Evolutionary conservation across 2,113 vertebrate genomes (phyloP).

Genomic region (Dasyornis broadbenti): DNA sequence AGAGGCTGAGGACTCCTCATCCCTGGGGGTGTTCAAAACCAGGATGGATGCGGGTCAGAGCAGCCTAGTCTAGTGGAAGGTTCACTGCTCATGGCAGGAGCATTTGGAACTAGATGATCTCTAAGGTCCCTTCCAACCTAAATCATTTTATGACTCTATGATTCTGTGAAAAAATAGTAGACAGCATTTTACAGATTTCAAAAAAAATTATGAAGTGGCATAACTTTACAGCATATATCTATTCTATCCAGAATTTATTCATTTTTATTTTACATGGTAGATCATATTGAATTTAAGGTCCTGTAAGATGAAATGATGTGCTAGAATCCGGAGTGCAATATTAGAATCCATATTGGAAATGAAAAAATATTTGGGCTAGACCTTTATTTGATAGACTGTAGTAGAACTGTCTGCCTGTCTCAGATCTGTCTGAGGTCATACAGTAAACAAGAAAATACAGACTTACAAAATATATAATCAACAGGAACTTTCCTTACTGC

Average conservation of each 20-base stretch:
- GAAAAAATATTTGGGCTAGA: not conserved
- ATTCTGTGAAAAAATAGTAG: not conserved
- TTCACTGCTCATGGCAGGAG: not conserved
- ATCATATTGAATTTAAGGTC: not conserved
- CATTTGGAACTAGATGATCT: not conserved
- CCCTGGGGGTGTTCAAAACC: not conserved
- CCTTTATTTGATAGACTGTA: not conserved
- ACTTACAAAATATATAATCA: not conserved
- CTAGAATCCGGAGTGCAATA: not conserved
- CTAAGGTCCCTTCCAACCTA: not conserved
- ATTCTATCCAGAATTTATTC: not conserved
- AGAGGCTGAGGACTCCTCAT: not conserved
- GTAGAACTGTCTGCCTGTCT: not conserved
- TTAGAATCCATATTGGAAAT: not conserved
- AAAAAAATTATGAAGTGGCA: not conserved
- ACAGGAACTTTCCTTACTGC: not conserved
- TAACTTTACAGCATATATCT: not conserved
- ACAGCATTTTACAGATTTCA: not conserved
- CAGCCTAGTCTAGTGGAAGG: not conserved
- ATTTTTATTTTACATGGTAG: not conserved
- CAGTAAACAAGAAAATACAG: not conserved
- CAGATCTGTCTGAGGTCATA: not conserved
- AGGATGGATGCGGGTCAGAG: not conserved
- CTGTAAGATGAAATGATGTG: not conserved
- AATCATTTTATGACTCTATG: rapidly evolving